Percentiles rank a stretch among this genome's conserved stretches.
phyloP scores from a whole-genome alignment of 2,797 vertebrate species.

The Urocyon cinereoargenteus region DNA sequence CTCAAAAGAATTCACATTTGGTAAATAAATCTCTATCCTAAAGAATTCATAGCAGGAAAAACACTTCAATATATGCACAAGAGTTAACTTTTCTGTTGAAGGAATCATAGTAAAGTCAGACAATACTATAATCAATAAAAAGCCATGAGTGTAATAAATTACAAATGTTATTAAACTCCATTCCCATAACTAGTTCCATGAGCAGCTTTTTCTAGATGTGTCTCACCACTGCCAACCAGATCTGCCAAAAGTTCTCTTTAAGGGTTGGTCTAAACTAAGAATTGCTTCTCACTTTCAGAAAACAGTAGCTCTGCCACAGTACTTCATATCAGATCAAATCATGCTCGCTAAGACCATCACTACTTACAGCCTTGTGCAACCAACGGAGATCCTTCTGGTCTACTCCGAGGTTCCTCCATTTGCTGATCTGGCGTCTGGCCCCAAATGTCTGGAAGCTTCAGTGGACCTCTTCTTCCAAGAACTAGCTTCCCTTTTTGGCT shows the following conservation, averaged over 20 bases:
- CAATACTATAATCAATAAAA: conserved; percentile 71
- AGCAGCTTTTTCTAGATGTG: conserved; percentile 51
- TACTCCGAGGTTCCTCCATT: not conserved
- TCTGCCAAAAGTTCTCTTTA: conserved; percentile 49
- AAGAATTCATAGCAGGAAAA: conserved; percentile 80
- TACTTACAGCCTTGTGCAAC: conserved; percentile 68
- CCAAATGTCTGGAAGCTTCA: not conserved
- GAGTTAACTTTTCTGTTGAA: conserved; percentile 82
- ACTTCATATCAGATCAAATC: not conserved
- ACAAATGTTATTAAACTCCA: conserved; percentile 80
- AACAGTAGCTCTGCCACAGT: conserved; percentile 23
- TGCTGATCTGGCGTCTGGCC: conserved; percentile 48
- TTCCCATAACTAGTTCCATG: conserved; percentile 53
- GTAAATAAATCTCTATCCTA: conserved; percentile 80
- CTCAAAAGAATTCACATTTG: conserved; percentile 85
- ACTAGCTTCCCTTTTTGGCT: conserved; percentile 64
- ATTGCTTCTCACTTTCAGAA: conserved; percentile 50
- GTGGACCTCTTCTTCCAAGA: not conserved
- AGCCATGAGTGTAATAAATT: conserved; percentile 80
- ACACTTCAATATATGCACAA: conserved; percentile 78
- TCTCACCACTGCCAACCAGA: conserved; percentile 56
- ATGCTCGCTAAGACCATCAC: not conserved
- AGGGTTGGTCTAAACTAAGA: conserved; percentile 54
- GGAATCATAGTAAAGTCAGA: conserved; percentile 68
- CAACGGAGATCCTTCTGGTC: conserved; percentile 23